Evolutionary conservation across 2,113 vertebrate species (phyloP).

Genomic region (Syrmaticus mikado): DNA sequence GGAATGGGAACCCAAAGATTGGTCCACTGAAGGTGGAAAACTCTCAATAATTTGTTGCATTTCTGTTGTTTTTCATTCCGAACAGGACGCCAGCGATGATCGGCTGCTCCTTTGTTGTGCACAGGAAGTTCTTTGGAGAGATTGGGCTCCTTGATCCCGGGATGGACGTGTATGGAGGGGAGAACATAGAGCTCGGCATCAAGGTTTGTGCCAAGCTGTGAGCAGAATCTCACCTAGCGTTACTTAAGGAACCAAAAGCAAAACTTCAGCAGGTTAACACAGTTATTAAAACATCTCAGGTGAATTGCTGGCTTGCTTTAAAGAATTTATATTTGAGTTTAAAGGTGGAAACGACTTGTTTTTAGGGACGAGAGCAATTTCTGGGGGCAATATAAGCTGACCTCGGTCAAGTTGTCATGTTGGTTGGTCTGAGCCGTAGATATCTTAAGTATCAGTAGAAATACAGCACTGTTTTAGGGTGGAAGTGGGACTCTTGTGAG

Average conservation of each 20-base stretch:
- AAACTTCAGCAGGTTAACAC: not conserved
- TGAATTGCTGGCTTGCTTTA: not conserved
- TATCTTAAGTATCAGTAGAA: not conserved
- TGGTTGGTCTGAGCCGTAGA: rapidly evolving
- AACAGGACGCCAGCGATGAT: constrained; percentile 96
- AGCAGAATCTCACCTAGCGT: not conserved
- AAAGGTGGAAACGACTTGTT: rapidly evolving
- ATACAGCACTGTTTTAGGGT: rapidly evolving
- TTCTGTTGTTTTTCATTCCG: not conserved
- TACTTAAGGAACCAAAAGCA: not conserved
- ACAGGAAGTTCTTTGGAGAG: constrained; percentile 93
- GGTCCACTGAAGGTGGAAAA: not conserved
- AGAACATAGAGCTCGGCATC: constrained; percentile 98
- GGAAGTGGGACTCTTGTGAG: not conserved
- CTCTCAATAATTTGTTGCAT: not conserved
- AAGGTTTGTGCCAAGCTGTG: constrained; percentile 83
- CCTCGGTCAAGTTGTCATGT: not conserved
- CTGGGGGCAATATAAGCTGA: not conserved
- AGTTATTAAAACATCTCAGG: not conserved
- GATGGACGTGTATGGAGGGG: constrained; percentile 98
- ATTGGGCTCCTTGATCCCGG: constrained; percentile 94
- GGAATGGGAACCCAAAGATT: not conserved
- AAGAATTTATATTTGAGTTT: not conserved
- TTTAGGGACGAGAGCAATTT: not conserved
- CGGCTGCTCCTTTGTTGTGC: constrained; percentile 95